Conservation (phyloP, 2,797 vertebrate species). For the Enteromius unitaeniatus region DNA sequence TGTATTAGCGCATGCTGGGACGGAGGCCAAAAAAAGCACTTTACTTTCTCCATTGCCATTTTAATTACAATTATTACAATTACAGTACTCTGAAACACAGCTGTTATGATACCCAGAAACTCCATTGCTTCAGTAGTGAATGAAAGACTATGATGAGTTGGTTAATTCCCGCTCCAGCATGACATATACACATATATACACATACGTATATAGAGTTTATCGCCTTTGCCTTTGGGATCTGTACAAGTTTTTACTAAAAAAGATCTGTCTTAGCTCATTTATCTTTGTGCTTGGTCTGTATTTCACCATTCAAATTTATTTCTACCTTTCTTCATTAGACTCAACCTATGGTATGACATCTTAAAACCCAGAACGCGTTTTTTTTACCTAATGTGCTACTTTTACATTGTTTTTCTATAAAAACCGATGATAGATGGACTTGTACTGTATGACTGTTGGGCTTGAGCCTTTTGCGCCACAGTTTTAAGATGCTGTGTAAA, state of each 20-base stretch:
- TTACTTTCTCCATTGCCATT: constrained; percentile 13
- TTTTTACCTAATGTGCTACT: neutral
- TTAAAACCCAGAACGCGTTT: neutral
- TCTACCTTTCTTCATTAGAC: constrained; percentile 34
- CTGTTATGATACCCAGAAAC: constrained; percentile 25
- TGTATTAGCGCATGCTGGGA: constrained; percentile 24
- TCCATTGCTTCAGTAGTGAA: neutral
- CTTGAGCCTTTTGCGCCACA: neutral
- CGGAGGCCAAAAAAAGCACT: constrained; percentile 33
- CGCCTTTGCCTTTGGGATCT: neutral
- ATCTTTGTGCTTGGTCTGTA: constrained; percentile 5
- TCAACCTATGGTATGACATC: neutral
- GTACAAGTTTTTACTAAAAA: neutral
- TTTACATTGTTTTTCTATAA: neutral
- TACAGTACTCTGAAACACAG: neutral
- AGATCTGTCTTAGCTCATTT: constrained; percentile 6
- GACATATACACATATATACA: neutral
- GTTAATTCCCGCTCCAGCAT: neutral
- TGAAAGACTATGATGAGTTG: constrained; percentile 19
- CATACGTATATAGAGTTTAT: neutral
- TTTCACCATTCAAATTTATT: neutral
- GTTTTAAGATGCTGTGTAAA: neutral
- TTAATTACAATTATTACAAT: constrained; percentile 33
- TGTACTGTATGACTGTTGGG: neutral
- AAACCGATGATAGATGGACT: neutral